Percentiles rank a stretch among this genome's conserved stretches.
phyloP scores from a whole-genome alignment of 2,797 vertebrate genomes.

The Nasua narica region DNA sequence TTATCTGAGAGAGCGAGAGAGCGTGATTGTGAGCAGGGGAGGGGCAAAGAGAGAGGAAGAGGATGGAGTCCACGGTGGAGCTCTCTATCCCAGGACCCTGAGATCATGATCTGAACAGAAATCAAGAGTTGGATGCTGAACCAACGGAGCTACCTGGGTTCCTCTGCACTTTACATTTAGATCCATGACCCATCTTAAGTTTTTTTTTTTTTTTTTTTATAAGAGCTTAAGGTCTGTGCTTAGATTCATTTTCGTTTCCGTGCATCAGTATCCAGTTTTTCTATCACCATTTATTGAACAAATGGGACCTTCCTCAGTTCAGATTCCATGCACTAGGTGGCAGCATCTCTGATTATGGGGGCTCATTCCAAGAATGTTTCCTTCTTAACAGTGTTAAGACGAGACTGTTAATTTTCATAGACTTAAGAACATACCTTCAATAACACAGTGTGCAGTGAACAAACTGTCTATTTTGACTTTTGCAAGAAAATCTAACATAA shows the following conservation, averaged over 20 bases:
- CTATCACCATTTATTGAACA: background rate
- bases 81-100: background rate
- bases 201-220: background rate
- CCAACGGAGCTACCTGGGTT: background rate
- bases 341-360: background rate
- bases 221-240: background rate
- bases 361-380: background rate
- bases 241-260: background rate
- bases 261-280: background rate
- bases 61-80: background rate
- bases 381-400: background rate
- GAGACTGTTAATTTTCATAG: background rate
- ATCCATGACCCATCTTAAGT: background rate
- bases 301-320: background rate
- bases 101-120: background rate
- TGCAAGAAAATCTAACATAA: background rate
- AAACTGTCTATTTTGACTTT: background rate
- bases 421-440: background rate
- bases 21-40: background rate
- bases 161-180: background rate
- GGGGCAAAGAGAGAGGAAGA: background rate
- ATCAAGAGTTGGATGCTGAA: background rate
- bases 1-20: background rate
- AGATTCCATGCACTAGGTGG: background rate
- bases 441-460: background rate